A percentile compares a stretch with the other conserved stretches of the same genome.
phyloP scores from a whole-genome alignment of 2,888 invertebrate genomes.

The Archips xylosteana region DNA sequence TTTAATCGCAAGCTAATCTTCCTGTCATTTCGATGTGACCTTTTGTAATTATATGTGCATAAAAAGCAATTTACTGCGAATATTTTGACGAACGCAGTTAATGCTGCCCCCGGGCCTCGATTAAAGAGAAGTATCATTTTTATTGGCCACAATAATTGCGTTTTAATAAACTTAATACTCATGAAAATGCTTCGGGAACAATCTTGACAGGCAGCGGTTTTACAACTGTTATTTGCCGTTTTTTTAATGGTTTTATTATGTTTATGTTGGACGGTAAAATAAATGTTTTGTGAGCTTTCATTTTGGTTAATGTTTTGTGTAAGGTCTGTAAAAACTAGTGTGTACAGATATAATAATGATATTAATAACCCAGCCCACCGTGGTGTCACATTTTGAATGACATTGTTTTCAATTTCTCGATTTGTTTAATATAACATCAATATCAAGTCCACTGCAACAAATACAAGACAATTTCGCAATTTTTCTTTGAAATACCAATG shows the following conservation, averaged over 20 bases:
- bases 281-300: conserved; percentile 25
- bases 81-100: conserved; percentile 47
- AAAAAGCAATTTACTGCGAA: conserved; percentile 50
- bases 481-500: too few relatives aligned
- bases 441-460: too few relatives aligned
- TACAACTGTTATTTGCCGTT: conserved; percentile 46
- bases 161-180: conserved; percentile 66
- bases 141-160: conserved; percentile 72
- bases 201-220: conserved; percentile 51
- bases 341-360: not conserved
- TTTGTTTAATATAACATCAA: too few relatives aligned
- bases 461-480: too few relatives aligned
- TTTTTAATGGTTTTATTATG: conserved; percentile 42
- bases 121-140: conserved; percentile 60
- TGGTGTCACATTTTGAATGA: too few relatives aligned
- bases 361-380: too few relatives aligned
- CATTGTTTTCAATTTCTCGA: too few relatives aligned
- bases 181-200: conserved; percentile 55
- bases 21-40: conserved; percentile 63
- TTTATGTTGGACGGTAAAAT: conserved; percentile 17
- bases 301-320: conserved; percentile 23
- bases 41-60: conserved; percentile 50
- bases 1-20: conserved; percentile 66
- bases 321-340: not conserved
- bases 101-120: conserved; percentile 57